A percentile compares a stretch with the other conserved stretches of the same genome.
These are phyloP conservation scores for Grantiella picta DNA, from an alignment of 2,113 vertebrate species.

Conservation along the genomic window DNA sequence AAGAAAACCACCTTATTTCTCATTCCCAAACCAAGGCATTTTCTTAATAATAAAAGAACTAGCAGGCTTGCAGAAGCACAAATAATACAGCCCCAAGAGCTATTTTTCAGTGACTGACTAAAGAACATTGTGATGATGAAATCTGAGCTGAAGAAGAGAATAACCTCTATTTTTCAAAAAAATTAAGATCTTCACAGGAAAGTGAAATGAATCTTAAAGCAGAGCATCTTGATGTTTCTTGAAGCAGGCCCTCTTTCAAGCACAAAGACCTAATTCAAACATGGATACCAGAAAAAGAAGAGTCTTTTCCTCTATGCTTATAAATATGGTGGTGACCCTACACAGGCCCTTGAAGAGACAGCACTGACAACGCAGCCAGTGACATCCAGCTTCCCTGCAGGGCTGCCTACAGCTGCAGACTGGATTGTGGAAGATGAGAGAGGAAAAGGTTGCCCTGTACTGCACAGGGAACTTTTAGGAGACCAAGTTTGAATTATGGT, in stretches of 20 bases:
- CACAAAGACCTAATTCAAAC: slow-evolving; percentile 43
- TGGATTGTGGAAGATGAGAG: not conserved
- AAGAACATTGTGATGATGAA: slow-evolving; percentile 18
- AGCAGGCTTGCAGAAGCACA: not conserved
- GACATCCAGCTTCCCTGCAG: slow-evolving; percentile 25
- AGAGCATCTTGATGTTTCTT: slow-evolving; percentile 16
- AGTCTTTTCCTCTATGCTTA: not conserved
- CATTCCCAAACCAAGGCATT: slow-evolving; percentile 10
- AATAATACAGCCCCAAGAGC: not conserved
- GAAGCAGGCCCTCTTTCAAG: not conserved
- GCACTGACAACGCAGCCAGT: not conserved
- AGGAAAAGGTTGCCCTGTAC: not conserved
- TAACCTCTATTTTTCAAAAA: slow-evolving; percentile 40
- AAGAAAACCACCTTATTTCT: slow-evolving; percentile 28
- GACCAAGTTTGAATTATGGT: not conserved
- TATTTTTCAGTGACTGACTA: slow-evolving; percentile 24
- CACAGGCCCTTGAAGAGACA: not conserved
- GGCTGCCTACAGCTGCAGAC: not conserved
- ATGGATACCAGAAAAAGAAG: not conserved
- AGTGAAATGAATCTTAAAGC: slow-evolving; percentile 6
- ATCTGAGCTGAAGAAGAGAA: slow-evolving; percentile 48
- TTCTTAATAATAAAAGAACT: slow-evolving; percentile 22
- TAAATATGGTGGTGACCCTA: slow-evolving; percentile 4
- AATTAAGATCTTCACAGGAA: slow-evolving; percentile 27
- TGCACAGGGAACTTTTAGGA: not conserved